Evolutionary conservation across 2,888 invertebrate genomes (phyloP), one percentile per base, ranked within the genome.

Genomic region (Rutpela maculata): DNA sequence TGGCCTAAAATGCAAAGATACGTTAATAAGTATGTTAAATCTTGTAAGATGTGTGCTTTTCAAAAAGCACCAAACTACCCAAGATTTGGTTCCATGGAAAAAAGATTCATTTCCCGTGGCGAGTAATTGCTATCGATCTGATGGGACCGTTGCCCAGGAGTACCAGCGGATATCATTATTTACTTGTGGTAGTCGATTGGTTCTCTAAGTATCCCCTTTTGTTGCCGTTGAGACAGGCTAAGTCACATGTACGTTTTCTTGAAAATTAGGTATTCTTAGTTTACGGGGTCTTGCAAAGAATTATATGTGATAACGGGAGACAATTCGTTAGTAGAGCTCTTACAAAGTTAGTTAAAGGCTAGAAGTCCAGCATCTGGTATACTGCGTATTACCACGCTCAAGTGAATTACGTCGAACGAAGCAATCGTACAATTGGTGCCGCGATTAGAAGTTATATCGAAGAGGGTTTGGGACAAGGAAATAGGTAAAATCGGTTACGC

Each of bases 91-190:
- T 19, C 50, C 5, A 66, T 66, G 66, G 66, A 22, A 56, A 56
- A 17, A n/a, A 56, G 4, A n/a, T 9, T 56, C 10, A 6, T 56
- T 56, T 18, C 17, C 56, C 56, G 2, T 56, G 56, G 66, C 50
- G 50, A 66, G 15, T 50, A 10, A 66, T 66, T 0, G 1, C 66
- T 12, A 4, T 66, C 11, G 66, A 66, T 19, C 15, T 50, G 4
- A 50, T 43, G 50, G 66, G 66, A 18, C 66, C 50, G 0, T 22
- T 66, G n/a, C 66, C 66, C 11, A 50, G 22, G 7, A 63, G 63
- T 38, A n/a, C 17, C 11, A 35, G 12, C 2, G 63, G 63, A 2
- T 17, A 63, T 22, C 11, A n/a, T 17, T 63, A 63, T 38, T 11
- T 63, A 1, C 18, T 63, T 1, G 63, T 63, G 18, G 63, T 63